Base-by-base conservation (phyloP, 2,888 invertebrate genomes). In the Eucera pruinosa region DNA sequence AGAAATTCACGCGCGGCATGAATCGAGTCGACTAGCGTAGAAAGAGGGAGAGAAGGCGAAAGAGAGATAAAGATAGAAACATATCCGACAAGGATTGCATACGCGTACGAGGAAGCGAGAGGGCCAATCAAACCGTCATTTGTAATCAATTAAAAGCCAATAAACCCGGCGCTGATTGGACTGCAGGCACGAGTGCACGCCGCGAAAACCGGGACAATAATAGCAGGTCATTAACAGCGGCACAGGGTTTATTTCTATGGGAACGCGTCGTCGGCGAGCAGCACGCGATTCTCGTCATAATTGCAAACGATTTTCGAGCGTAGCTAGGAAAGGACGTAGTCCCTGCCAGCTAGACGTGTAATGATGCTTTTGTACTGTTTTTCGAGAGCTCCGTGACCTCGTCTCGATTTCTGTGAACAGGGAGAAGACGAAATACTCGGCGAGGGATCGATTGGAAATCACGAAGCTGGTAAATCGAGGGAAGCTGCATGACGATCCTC, bases 91-190 rank as follows among this genome's bases (percentile, higher is more conserved):
- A 43, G 25, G 15, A 27, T 18, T 2, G 7, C 9, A n/a, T 4
- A 0, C 20, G 20, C 13, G 52, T 15, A 70, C 25, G 66, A 78
- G n/a, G n/a, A n/a, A n/a, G 76, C 67, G 82, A 88, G 86, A 86
- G 83, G 80, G 84, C 90, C 89, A 91, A 91, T 91, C 90, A 89
- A 90, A 89, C 86, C 87, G 89, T 89, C 91, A 91, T 91, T 91
- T 91, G 91, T 91, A 91, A 91, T 91, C 91, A 91, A 91, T 91
- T 91, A 91, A 91, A 90, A 91, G 90, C 89, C 92, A 91, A 91
- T 91, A 90, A 91, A 89, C 89, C 86, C 83, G 82, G 80, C 81
- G 88, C 88, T 90, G 91, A 91, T 91, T 90, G 91, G 89, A 87
- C 87, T 88, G 81, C 82, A 86, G 87, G 84, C 86, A 81, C 82